phyloP scores from a whole-genome alignment of 2,888 invertebrate genomes.

The Spodoptera littoralis region DNA sequence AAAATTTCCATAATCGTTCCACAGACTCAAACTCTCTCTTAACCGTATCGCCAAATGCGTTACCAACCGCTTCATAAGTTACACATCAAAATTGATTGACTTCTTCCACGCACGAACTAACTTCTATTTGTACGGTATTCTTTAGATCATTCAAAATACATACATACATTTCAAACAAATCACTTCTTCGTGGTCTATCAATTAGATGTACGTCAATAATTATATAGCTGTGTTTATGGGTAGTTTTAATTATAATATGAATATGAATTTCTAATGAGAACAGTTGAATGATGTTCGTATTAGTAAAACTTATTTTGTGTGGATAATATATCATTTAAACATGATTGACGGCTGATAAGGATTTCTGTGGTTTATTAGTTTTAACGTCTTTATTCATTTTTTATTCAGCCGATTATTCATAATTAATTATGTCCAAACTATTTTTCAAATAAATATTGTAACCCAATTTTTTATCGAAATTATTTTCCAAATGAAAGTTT shows the following conservation, averaged over 20 bases:
- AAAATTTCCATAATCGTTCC: constrained; percentile 30
- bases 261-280: constrained; percentile 74
- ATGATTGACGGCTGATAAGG: constrained; percentile 51
- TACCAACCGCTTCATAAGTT: constrained; percentile 42
- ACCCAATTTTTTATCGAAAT: not conserved
- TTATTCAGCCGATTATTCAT: not conserved
- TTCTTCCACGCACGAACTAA: constrained; percentile 46
- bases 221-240: constrained; percentile 70
- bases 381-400: constrained; percentile 30
- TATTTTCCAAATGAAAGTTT: not conserved
- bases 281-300: constrained; percentile 64
- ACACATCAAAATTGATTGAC: constrained; percentile 49
- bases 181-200: constrained; percentile 77
- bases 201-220: constrained; percentile 77
- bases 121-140: constrained; percentile 37
- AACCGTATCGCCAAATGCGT: constrained; percentile 43
- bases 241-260: constrained; percentile 74
- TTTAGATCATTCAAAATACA: constrained; percentile 43
- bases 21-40: constrained; percentile 35
- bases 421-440: constrained; percentile 16
- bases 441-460: not conserved
- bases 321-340: constrained; percentile 48
- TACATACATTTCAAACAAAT: constrained; percentile 65
- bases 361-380: constrained; percentile 36
- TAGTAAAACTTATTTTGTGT: constrained; percentile 53